Conservation (phyloP, 2,888 invertebrate genomes). For the Pegoplata infirma region DNA sequence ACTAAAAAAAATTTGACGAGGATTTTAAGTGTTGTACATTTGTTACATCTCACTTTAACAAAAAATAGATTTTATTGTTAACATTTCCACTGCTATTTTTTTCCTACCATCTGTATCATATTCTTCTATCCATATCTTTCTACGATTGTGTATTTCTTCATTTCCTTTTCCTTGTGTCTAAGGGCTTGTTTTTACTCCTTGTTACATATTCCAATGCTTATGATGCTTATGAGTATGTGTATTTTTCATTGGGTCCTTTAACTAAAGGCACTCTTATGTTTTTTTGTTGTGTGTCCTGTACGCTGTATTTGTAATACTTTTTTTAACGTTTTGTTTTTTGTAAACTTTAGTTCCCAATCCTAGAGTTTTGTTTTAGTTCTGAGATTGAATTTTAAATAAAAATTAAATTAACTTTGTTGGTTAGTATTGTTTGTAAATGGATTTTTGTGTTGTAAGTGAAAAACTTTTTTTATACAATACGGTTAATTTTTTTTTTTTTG, state of each 20-base stretch:
- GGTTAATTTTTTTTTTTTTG: constrained; percentile 27
- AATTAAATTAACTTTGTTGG: constrained; percentile 71
- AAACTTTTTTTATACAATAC: constrained; percentile 38
- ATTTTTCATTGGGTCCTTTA: constrained; percentile 38
- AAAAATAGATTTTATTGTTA: too few relatives aligned
- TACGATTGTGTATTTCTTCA: constrained; percentile 13
- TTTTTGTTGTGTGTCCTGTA: constrained; percentile 31
- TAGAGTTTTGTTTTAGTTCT: constrained; percentile 72
- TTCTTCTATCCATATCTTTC: neutral
- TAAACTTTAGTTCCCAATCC: constrained; percentile 57
- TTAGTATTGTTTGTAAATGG: constrained; percentile 61
- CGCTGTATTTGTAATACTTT: constrained; percentile 31
- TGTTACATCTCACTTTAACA: too few relatives aligned
- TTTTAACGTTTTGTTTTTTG: constrained; percentile 23
- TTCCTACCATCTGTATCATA: neutral
- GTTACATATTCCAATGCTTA: constrained; percentile 4
- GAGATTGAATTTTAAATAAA: constrained; percentile 74
- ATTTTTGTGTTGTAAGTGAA: constrained; percentile 59
- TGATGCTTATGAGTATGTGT: neutral
- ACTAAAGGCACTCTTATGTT: constrained; percentile 21
- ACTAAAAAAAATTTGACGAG: too few relatives aligned
- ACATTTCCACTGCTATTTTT: neutral
- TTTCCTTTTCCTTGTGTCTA: constrained; percentile 1
- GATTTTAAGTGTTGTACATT: too few relatives aligned
- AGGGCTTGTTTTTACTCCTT: constrained; percentile 14